A percentile compares a stretch with the other conserved stretches of the same genome.
Evolutionary conservation across 2,113 vertebrate genomes (phyloP).

Genomic region (Passer montanus): DNA sequence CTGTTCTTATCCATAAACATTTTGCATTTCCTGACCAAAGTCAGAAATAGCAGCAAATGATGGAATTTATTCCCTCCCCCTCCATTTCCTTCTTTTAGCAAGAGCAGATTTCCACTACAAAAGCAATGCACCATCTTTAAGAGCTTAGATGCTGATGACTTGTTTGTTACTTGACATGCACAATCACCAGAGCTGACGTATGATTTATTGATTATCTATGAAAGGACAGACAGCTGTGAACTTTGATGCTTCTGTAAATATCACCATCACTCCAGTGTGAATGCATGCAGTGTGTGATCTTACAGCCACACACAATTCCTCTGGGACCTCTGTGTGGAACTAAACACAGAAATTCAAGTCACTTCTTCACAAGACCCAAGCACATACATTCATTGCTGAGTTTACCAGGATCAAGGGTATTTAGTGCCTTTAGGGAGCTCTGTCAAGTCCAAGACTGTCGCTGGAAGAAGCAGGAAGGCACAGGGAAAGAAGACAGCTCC

Average conservation of each 20-base stretch:
- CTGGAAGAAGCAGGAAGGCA: background rate
- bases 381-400: background rate
- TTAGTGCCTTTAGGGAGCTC: background rate
- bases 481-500: background rate
- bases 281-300: background rate
- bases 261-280: background rate
- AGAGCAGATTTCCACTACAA: background rate
- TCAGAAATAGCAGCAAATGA: background rate
- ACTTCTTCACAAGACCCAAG: background rate
- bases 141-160: background rate
- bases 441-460: background rate
- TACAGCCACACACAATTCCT: background rate
- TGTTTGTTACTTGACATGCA: conserved; percentile 7
- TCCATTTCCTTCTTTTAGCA: background rate
- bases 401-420: background rate
- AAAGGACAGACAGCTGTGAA: background rate
- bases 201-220: conserved; percentile 48
- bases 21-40: background rate
- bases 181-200: background rate
- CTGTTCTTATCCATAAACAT: background rate
- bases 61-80: background rate
- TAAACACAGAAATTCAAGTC: background rate
- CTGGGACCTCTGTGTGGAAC: background rate
- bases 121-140: background rate
- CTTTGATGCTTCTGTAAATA: conserved; percentile 16